These are phyloP conservation scores for Pyrrhia umbra DNA, from an alignment of 2,888 invertebrate genomes.

Conservation along the genomic window DNA sequence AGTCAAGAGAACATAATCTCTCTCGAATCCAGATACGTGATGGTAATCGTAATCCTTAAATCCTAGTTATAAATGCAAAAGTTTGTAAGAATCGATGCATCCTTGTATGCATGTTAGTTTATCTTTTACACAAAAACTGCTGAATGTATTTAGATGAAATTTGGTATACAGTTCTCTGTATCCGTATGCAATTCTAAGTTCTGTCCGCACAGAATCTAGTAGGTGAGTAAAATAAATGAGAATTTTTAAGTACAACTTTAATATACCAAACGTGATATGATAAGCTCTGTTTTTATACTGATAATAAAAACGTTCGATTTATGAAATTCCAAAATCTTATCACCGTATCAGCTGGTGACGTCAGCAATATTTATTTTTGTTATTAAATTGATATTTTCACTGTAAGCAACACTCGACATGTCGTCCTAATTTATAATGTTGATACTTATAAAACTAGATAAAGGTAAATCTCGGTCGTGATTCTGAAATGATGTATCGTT, in stretches of 20 bases:
- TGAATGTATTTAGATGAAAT: too few species aligned
- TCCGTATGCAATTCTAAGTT: too few species aligned
- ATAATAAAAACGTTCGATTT: constrained; percentile 59
- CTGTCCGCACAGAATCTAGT: too few species aligned
- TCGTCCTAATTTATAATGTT: constrained; percentile 38
- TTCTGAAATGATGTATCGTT: constrained; percentile 22
- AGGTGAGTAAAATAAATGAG: constrained; percentile 7
- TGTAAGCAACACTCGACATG: constrained; percentile 28
- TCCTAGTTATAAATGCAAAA: too few species aligned
- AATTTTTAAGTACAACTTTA: constrained; percentile 29
- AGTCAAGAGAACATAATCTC: too few species aligned
- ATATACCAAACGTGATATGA: constrained; percentile 48
- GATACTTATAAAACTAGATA: constrained; percentile 21
- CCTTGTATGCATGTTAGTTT: too few species aligned
- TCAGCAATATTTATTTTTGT: constrained; percentile 66
- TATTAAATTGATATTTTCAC: constrained; percentile 53
- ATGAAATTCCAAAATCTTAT: constrained; percentile 60
- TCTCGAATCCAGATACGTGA: too few species aligned
- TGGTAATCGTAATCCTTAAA: too few species aligned
- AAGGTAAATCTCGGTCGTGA: constrained; percentile 14
- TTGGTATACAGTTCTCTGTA: too few species aligned
- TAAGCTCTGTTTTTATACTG: constrained; percentile 56
- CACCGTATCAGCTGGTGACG: constrained; percentile 60
- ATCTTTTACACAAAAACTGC: too few species aligned
- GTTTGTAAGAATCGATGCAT: too few species aligned